Base-by-base conservation (phyloP, 2,888 invertebrate genomes). In the Pseudococcus viburni region DNA sequence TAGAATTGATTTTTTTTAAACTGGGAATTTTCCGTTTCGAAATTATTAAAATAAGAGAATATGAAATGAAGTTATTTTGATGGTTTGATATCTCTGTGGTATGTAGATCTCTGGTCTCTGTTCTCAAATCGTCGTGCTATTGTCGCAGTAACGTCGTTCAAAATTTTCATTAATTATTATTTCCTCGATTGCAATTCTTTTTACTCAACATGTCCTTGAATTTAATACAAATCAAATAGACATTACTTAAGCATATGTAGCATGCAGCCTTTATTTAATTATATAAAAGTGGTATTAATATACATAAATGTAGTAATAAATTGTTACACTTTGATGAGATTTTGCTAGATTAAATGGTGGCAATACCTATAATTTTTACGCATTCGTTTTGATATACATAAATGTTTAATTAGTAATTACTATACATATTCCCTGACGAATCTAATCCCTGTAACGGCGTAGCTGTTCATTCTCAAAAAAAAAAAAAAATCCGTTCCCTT, bases 151-250 rank as follows among this genome's bases (percentile, higher is more conserved):
- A 64, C 22, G 9, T 64, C 64, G 64, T 64, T 64, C 22, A 64
- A 64, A 64, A 64, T 22, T 64, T 22, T 64, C 22, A 73, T 73
- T 73, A 73, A 73, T 73, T 73, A 73, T 73, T 73, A 33, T 73
- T 73, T 26, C 73, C 26, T 64, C 22, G 64, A 64, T 64, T 9
- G 64, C 17, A 33, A 73, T 73, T 33, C 73, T 73, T 73, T 73
- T 73, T 73, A 73, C 26, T 17, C 73, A 73, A 73, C 11, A 7
- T 33, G 73, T 17, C 73, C 73, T 73, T 73, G 73, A 73, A 33
- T 73, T 73, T 33, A 5, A 33, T 73, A 73, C 8, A 73, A 64
- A 64, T 64, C 64, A 64, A 64, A 64, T 64, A 22, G 22, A 64
- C 64, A 64, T 64, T 64, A 64, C 64, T 64, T 22, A 22, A 22